These are phyloP conservation scores for Peromyscus nudipes DNA, from an alignment of 2,797 vertebrate species.

Conservation along the genomic window DNA sequence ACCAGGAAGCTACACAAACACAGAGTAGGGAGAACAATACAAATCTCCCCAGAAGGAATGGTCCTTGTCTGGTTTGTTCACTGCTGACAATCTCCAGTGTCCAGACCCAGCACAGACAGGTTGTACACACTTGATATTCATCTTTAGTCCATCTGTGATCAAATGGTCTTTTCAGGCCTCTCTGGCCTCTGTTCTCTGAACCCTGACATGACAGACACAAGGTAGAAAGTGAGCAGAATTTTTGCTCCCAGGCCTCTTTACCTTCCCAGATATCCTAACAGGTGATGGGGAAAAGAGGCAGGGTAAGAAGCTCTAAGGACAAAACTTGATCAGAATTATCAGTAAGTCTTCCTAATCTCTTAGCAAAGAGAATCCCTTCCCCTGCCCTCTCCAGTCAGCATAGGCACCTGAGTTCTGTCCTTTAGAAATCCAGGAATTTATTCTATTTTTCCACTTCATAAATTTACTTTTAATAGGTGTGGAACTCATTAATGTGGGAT, in stretches of 20 bases:
- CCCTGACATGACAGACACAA: background rate
- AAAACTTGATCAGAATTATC: background rate
- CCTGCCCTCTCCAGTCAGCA: background rate
- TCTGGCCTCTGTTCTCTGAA: background rate
- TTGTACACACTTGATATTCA: background rate
- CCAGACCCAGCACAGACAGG: background rate
- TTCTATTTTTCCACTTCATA: background rate
- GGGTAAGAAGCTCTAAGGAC: background rate
- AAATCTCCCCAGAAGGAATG: background rate
- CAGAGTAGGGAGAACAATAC: background rate
- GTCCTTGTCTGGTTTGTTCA: background rate
- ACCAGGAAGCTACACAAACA: background rate
- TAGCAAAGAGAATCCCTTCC: background rate
- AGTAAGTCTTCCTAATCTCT: background rate
- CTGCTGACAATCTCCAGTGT: background rate
- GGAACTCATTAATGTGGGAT: background rate
- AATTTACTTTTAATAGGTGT: conserved; percentile 24
- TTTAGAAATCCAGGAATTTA: conserved; percentile 9
- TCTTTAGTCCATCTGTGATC: background rate
- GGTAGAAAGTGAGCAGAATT: background rate
- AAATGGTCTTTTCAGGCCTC: background rate
- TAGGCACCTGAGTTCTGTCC: fast-evolving
- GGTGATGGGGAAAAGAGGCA: background rate
- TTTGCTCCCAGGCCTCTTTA: background rate
- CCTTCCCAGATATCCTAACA: background rate